phyloP scores from a whole-genome alignment of 2,113 vertebrate species.

The Mystacornis crossleyi region DNA sequence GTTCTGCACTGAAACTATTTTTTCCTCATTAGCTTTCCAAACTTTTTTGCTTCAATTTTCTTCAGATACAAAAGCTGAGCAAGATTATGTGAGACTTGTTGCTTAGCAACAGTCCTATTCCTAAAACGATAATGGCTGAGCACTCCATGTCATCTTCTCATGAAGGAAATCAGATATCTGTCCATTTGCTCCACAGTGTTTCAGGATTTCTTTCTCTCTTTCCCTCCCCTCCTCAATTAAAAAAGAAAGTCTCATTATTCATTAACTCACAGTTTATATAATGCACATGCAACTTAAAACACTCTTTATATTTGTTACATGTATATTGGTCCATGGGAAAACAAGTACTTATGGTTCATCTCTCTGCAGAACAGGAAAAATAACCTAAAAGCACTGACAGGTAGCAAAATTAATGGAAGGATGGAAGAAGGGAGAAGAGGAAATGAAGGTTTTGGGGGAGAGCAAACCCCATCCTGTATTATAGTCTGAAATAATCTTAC shows the following conservation, averaged over 20 bases:
- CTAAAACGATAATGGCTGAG: constrained; percentile 31
- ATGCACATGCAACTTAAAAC: neutral
- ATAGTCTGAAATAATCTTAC: neutral
- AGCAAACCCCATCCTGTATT: neutral
- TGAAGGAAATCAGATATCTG: constrained; percentile 5
- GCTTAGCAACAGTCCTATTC: constrained; percentile 73
- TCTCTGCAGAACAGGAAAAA: neutral
- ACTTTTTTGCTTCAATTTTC: constrained; percentile 73
- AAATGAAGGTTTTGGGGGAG: neutral
- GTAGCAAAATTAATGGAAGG: neutral
- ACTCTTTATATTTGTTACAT: neutral
- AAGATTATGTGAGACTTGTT: constrained; percentile 69
- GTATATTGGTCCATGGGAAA: neutral
- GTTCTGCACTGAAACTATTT: constrained; percentile 62
- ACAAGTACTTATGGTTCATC: neutral
- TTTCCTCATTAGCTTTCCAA: constrained; percentile 76
- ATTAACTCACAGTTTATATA: neutral
- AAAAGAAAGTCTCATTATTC: neutral
- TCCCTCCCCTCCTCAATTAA: rapidly evolving
- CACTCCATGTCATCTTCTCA: neutral
- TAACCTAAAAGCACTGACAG: neutral
- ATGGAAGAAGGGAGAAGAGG: neutral
- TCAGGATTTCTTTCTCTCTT: neutral
- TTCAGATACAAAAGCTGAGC: constrained; percentile 59
- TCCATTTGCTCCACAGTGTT: neutral